Evolutionary conservation across 2,888 invertebrate species (phyloP).

Genomic region (Trichogramma evanescens): DNA sequence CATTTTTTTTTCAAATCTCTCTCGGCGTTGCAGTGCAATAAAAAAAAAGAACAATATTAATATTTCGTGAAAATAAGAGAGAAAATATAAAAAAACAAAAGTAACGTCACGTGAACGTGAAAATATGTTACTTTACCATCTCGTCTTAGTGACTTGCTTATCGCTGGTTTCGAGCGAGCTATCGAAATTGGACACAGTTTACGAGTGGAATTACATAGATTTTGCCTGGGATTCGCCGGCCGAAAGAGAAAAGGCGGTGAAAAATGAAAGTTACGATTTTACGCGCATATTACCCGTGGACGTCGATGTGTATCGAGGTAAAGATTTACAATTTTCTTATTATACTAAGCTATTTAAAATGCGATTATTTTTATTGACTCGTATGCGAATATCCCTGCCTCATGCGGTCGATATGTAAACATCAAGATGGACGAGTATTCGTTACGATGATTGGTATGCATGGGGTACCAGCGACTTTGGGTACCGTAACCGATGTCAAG

Average conservation of each 20-base stretch:
- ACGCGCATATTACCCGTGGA: conserved; percentile 21
- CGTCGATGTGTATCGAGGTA: conserved; percentile 16
- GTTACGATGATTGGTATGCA: conserved; percentile 57
- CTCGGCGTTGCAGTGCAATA: no score
- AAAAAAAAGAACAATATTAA: no score
- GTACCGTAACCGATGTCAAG: conserved; percentile 48
- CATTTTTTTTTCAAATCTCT: no score
- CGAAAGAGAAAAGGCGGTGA: conserved; percentile 54
- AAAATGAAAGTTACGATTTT: conserved; percentile 39
- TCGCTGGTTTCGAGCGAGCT: conserved; percentile 1
- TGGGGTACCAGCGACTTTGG: conserved; percentile 66
- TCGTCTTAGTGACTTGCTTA: conserved; percentile 1
- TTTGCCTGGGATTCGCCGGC: conserved; percentile 57
- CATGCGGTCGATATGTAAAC: background rate
- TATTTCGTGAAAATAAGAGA: no score
- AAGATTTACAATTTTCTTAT: background rate
- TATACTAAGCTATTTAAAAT: background rate
- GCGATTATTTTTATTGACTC: background rate
- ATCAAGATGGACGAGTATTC: conserved; percentile 48
- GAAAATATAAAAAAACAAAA: background rate
- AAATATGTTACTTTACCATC: background rate
- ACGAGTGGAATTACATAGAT: conserved; percentile 67
- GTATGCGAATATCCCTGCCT: background rate
- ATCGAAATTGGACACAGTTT: conserved; percentile 40
- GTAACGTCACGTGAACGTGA: conserved; percentile 3